Conservation (phyloP, 2,888 invertebrate species). For the Anarsia innoxiella region DNA sequence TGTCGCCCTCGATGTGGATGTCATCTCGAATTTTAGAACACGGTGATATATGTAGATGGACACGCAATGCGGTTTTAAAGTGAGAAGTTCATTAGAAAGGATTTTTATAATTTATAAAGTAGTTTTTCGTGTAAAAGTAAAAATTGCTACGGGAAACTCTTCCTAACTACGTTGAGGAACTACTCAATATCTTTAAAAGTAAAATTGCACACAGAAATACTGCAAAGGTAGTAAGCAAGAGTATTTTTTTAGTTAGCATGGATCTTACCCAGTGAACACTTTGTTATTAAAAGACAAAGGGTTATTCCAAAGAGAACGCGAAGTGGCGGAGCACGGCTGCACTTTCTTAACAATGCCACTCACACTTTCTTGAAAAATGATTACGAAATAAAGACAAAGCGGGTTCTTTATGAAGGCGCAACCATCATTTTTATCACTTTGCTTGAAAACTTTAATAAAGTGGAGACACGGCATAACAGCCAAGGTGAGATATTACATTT, state of each 20-base stretch:
- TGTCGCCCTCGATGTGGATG: slow-evolving; percentile 21
- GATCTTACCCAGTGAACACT: neutral
- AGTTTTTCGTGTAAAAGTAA: no score
- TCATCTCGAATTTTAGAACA: slow-evolving; percentile 15
- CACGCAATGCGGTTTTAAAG: neutral
- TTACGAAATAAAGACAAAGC: slow-evolving; percentile 52
- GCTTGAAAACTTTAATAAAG: slow-evolving; percentile 64
- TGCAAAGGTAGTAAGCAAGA: neutral
- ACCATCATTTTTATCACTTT: slow-evolving; percentile 66
- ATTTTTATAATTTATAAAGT: neutral
- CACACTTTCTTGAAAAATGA: slow-evolving; percentile 20
- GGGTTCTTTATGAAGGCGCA: slow-evolving; percentile 37
- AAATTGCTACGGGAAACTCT: no score
- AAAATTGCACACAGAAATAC: neutral
- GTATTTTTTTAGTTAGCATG: neutral
- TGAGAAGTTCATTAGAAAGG: neutral
- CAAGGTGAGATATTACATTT: slow-evolving; percentile 54
- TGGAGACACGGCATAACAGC: slow-evolving; percentile 33
- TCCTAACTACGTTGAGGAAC: no score
- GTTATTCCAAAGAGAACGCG: neutral
- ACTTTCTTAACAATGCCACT: no score
- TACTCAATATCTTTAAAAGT: neutral
- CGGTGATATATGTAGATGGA: neutral
- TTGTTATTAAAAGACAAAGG: neutral
- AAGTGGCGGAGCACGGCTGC: neutral